Evolutionary conservation across 2,888 invertebrate species (phyloP).

Genomic region (Drosophila pegasa): DNA sequence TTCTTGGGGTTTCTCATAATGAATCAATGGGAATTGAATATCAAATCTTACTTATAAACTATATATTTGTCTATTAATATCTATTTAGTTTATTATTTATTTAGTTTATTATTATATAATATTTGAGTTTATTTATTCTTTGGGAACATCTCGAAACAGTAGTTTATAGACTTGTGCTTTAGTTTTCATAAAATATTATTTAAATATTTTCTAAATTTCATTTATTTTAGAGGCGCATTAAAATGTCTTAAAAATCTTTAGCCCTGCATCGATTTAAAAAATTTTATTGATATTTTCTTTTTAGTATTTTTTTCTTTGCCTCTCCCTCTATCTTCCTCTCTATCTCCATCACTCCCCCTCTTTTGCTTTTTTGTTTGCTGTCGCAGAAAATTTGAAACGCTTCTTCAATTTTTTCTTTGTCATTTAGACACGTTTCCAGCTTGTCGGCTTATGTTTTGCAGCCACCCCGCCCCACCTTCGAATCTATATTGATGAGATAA

Average conservation of each 20-base stretch:
- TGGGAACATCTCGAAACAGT: no score
- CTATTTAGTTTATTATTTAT: no score
- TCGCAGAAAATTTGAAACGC: slow-evolving; percentile 54
- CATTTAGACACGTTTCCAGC: slow-evolving; percentile 61
- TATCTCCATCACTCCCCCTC: neutral
- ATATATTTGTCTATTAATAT: no score
- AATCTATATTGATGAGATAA: slow-evolving; percentile 66
- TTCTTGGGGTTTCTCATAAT: no score
- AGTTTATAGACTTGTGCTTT: no score
- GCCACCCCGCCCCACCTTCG: neutral
- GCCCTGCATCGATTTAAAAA: slow-evolving; percentile 40
- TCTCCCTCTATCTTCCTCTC: neutral
- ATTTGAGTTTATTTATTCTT: no score
- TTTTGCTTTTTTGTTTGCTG: slow-evolving; percentile 27
- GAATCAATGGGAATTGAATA: no score
- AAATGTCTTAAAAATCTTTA: slow-evolving; percentile 4
- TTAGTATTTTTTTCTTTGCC: neutral
- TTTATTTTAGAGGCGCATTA: no score
- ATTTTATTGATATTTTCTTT: slow-evolving; percentile 50
- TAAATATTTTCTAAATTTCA: neutral
- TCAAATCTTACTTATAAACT: no score
- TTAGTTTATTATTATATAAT: no score
- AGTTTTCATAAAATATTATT: neutral
- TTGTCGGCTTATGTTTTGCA: slow-evolving; percentile 18
- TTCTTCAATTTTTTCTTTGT: slow-evolving; percentile 48